phyloP scores from a whole-genome alignment of 2,888 invertebrate genomes.

The Apotomis capreana region DNA sequence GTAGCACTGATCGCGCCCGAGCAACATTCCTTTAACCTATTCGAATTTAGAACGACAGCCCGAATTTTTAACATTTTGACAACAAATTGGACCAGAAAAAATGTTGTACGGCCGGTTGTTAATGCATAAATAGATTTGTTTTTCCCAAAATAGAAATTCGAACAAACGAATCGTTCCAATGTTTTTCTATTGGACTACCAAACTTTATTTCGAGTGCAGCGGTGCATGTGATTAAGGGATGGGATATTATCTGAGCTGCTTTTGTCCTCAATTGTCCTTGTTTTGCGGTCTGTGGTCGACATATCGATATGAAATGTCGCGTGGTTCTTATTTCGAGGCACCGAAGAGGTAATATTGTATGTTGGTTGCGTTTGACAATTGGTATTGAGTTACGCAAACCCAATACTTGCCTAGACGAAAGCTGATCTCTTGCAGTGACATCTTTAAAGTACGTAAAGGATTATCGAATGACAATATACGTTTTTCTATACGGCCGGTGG shows the following conservation, averaged over 20 bases:
- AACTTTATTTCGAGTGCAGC: constrained; percentile 79
- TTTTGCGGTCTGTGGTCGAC: constrained; percentile 77
- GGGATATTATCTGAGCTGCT: constrained; percentile 77
- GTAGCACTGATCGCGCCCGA: constrained; percentile 59
- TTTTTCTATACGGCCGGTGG: constrained; percentile 69
- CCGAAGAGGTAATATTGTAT: constrained; percentile 54
- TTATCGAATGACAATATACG: constrained; percentile 80
- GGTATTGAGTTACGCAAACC: constrained; percentile 82
- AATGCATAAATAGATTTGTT: constrained; percentile 66
- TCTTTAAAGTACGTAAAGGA: constrained; percentile 80
- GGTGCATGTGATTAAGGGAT: constrained; percentile 83
- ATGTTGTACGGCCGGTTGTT: constrained; percentile 66
- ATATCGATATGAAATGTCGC: constrained; percentile 50
- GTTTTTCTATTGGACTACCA: constrained; percentile 67
- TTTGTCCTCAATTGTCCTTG: constrained; percentile 73
- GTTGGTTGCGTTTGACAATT: constrained; percentile 53
- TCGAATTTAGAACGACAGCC: constrained; percentile 69
- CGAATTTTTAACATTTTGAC: constrained; percentile 68
- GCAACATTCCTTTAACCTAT: constrained; percentile 68
- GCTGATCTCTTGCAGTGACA: constrained; percentile 81
- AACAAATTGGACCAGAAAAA: constrained; percentile 61
- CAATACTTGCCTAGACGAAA: constrained; percentile 79
- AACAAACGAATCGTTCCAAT: constrained; percentile 67
- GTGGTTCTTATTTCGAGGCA: constrained; percentile 57
- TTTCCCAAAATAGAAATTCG: constrained; percentile 68